Percentiles rank a stretch among this genome's conserved stretches.
Conservation (phyloP, 2,797 vertebrate species). For the Hemibagrus guttatus region DNA sequence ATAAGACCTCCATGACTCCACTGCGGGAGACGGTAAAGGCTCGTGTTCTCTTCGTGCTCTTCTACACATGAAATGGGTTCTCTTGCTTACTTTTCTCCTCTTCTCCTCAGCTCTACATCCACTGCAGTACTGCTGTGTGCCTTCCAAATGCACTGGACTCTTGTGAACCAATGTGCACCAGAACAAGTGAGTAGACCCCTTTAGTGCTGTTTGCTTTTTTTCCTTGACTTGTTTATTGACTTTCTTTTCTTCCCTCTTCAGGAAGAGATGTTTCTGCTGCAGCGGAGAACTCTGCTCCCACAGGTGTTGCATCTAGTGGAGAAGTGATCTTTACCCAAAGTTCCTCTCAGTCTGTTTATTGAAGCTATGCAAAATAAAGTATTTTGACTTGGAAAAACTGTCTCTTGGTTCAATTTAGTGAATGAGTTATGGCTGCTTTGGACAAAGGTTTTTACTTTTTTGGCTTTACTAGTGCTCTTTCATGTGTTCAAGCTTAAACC, state of each 20-base stretch:
- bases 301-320: slow-evolving; percentile 59
- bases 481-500: too few species aligned
- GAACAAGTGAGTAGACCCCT: slow-evolving; percentile 61
- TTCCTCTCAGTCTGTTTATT: too few species aligned
- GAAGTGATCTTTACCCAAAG: slow-evolving; percentile 44
- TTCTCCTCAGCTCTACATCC: slow-evolving; percentile 66
- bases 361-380: too few species aligned
- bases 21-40: slow-evolving; percentile 54
- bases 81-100: background rate
- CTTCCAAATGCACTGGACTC: slow-evolving; percentile 38
- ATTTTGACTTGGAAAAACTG: too few species aligned
- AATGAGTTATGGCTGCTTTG: too few species aligned
- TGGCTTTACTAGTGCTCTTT: too few species aligned
- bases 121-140: slow-evolving; percentile 69
- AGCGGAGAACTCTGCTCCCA: background rate
- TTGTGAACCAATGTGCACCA: slow-evolving; percentile 66
- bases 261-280: slow-evolving; percentile 57
- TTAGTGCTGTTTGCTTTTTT: background rate
- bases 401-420: too few species aligned
- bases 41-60: accelerated
- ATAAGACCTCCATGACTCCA: slow-evolving; percentile 9
- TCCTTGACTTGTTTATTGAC: background rate
- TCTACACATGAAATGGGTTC: background rate
- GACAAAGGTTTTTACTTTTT: too few species aligned
- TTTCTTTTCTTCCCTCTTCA: slow-evolving; percentile 37